Percentiles rank a stretch among this genome's conserved stretches.
phyloP scores from a whole-genome alignment of 2,113 vertebrate genomes.

The Manacus vitellinus region DNA sequence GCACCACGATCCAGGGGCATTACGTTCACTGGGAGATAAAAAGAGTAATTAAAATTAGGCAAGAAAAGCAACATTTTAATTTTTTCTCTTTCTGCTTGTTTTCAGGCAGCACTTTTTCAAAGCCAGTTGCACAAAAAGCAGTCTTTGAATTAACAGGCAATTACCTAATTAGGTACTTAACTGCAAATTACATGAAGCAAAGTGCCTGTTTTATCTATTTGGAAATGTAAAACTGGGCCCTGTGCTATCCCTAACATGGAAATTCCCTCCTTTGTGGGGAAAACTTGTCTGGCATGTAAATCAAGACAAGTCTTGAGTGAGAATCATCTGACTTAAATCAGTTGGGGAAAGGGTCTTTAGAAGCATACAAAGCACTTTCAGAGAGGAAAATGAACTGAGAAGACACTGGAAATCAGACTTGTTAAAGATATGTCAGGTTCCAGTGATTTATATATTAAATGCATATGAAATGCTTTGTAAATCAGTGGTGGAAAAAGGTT shows the following conservation, averaged over 20 bases:
- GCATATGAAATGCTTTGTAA: neutral
- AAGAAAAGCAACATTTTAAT: neutral
- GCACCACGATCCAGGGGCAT: neutral
- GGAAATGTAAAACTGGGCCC: neutral
- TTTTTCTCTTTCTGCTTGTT: neutral
- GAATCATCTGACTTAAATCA: fast-evolving
- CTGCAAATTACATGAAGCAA: neutral
- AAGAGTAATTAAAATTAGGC: neutral
- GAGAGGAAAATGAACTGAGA: neutral
- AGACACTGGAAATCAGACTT: neutral
- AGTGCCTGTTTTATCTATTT: neutral
- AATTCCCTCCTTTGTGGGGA: neutral
- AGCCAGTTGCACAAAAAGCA: neutral
- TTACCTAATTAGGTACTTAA: conserved; percentile 42
- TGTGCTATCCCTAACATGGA: neutral
- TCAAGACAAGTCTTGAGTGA: neutral
- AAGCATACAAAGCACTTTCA: neutral
- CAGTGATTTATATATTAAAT: neutral
- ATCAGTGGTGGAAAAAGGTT: neutral
- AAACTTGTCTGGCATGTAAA: neutral
- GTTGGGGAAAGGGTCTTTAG: neutral
- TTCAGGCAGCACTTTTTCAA: conserved; percentile 15
- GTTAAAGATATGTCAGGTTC: neutral
- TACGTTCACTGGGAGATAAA: fast-evolving
- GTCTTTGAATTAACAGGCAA: conserved; percentile 24